A percentile compares a stretch with the other conserved stretches of the same genome.
Evolutionary conservation across 2,797 vertebrate species (phyloP).

Genomic region (Clamator glandarius): DNA sequence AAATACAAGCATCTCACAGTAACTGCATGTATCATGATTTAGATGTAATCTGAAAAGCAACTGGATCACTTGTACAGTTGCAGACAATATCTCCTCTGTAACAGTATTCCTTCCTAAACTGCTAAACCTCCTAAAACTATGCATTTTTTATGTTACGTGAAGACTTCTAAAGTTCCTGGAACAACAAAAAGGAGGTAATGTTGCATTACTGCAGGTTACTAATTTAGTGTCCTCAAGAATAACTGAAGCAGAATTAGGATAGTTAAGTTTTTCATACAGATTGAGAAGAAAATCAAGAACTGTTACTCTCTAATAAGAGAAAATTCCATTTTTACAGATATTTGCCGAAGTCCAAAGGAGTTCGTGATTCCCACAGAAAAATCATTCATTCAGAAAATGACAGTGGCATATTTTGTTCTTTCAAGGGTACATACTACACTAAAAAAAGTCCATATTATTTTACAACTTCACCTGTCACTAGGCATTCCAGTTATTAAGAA

Average conservation of each 20-base stretch:
- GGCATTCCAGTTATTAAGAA: not conserved
- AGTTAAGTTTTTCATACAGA: constrained; percentile 60
- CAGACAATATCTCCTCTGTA: not conserved
- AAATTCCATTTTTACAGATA: constrained; percentile 63
- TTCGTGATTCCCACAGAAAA: constrained; percentile 63
- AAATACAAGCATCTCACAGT: not conserved
- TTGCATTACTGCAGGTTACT: constrained; percentile 32
- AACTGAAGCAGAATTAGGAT: constrained; percentile 66
- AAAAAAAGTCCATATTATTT: not conserved
- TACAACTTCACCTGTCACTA: not conserved
- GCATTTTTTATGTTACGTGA: not conserved
- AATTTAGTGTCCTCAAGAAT: constrained; percentile 48
- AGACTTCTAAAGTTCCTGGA: constrained; percentile 59
- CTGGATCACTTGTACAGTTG: not conserved
- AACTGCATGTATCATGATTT: not conserved
- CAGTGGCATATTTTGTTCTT: constrained; percentile 49
- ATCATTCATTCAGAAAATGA: constrained; percentile 64
- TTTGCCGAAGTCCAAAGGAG: constrained; percentile 59
- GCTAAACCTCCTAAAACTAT: not conserved
- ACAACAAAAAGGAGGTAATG: constrained; percentile 60
- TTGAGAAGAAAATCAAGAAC: constrained; percentile 66
- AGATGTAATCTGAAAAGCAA: not conserved
- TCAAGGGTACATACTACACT: constrained; percentile 20
- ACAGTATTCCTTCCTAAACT: not conserved
- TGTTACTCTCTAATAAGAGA: too few relatives aligned